phyloP scores from a whole-genome alignment of 2,113 vertebrate genomes.

The Otis tarda region DNA sequence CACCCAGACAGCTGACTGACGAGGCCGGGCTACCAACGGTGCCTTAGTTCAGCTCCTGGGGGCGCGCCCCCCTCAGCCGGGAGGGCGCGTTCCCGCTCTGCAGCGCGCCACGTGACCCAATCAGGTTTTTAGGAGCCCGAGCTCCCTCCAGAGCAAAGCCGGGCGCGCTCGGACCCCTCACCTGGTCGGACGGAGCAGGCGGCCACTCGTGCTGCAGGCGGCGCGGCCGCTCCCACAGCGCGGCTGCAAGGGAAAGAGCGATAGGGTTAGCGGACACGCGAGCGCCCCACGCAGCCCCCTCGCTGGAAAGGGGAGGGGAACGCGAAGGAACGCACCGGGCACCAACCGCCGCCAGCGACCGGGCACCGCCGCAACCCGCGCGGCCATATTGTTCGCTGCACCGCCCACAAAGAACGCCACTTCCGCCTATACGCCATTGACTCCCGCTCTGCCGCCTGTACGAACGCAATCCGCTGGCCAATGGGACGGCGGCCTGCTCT shows the following conservation, averaged over 20 bases:
- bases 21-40: fast-evolving
- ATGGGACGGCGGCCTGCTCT: fast-evolving
- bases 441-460: fast-evolving
- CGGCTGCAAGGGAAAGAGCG: background rate
- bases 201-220: background rate
- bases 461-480: fast-evolving
- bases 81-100: too few relatives aligned
- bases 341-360: fast-evolving
- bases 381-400: fast-evolving
- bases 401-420: fast-evolving
- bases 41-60: too few relatives aligned
- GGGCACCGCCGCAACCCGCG: fast-evolving
- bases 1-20: background rate
- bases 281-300: background rate
- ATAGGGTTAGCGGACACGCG: fast-evolving
- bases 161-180: background rate
- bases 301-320: too few relatives aligned
- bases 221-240: background rate
- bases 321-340: background rate
- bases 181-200: background rate
- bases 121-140: too few relatives aligned
- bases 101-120: too few relatives aligned
- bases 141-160: too few relatives aligned
- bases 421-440: fast-evolving
- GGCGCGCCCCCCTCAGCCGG: too few relatives aligned